These are phyloP conservation scores for Danaus chrysippus DNA, from an alignment of 2,888 invertebrate genomes.

Conservation along the genomic window DNA sequence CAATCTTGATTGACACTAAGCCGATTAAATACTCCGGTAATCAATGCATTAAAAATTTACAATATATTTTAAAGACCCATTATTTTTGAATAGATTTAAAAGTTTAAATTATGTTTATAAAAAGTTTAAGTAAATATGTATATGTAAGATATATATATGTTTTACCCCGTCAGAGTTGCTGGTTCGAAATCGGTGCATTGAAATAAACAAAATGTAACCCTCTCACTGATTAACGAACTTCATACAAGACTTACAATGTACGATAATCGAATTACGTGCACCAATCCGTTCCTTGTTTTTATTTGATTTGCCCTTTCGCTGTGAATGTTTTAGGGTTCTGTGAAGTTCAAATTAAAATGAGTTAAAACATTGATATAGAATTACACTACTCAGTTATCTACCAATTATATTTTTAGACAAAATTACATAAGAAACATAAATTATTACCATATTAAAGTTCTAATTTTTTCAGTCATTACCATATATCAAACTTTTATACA, in stretches of 20 bases:
- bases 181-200: constrained; percentile 36
- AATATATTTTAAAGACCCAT: not conserved
- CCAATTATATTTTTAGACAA: not conserved
- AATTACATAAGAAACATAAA: too few species aligned
- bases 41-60: constrained; percentile 1
- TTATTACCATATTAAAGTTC: too few species aligned
- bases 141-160: not conserved
- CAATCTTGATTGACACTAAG: constrained; percentile 24
- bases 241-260: constrained; percentile 36
- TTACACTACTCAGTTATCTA: not conserved
- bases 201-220: constrained; percentile 51
- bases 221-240: constrained; percentile 47
- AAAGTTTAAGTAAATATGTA: not conserved
- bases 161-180: constrained; percentile 22
- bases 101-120: not conserved
- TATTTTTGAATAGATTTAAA: not conserved
- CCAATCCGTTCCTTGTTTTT: constrained; percentile 29
- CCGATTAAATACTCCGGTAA: constrained; percentile 14
- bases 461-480: not conserved
- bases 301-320: constrained; percentile 23
- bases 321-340: constrained; percentile 19
- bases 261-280: constrained; percentile 37
- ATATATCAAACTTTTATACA: not conserved
- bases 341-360: not conserved
- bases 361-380: not conserved